Evolutionary conservation across 2,113 vertebrate genomes (phyloP).

Genomic region (Paradoxurus hermaphroditus): DNA sequence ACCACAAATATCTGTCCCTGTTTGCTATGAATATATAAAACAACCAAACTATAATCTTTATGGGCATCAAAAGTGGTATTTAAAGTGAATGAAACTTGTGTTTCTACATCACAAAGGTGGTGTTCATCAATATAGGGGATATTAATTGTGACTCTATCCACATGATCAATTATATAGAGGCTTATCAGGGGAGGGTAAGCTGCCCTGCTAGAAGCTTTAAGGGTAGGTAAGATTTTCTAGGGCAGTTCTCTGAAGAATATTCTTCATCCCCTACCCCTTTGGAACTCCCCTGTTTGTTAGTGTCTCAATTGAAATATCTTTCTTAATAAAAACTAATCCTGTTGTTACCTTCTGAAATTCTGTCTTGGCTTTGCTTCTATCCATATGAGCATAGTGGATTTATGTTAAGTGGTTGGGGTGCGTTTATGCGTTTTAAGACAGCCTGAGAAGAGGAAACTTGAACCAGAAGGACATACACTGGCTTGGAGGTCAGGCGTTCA

Average conservation of each 20-base stretch:
- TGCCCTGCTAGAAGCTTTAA: neutral
- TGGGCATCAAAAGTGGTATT: neutral
- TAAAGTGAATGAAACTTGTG: neutral
- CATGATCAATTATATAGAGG: neutral
- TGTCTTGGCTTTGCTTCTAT: neutral
- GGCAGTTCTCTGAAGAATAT: neutral
- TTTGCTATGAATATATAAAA: neutral
- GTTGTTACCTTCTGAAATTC: neutral
- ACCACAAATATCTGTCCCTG: neutral
- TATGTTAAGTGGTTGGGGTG: neutral
- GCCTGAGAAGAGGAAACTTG: neutral
- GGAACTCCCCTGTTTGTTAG: neutral
- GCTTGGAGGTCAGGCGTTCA: neutral
- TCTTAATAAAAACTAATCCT: neutral
- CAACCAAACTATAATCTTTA: neutral
- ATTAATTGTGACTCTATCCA: neutral
- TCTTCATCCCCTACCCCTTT: neutral
- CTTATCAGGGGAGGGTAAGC: neutral
- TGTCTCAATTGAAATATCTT: neutral
- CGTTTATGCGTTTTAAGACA: neutral
- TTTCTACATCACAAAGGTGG: neutral
- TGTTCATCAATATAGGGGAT: neutral
- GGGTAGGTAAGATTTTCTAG: neutral
- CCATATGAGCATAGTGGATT: neutral
- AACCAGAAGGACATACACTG: accelerated